phyloP scores from a whole-genome alignment of 2,113 vertebrate genomes.

The Coracopsis vasa region DNA sequence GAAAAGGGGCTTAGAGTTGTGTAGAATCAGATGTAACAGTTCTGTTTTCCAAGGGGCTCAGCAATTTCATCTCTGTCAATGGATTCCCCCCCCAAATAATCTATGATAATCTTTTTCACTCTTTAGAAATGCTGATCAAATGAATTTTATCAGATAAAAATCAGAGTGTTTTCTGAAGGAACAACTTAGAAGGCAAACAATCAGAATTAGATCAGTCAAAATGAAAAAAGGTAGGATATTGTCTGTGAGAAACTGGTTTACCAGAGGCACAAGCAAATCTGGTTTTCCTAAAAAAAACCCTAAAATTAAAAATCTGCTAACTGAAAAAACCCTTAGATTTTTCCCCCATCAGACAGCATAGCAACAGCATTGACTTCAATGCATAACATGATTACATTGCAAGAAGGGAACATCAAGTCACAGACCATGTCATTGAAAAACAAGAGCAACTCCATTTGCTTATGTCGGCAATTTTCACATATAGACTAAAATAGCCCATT shows the following conservation, averaged over 20 bases:
- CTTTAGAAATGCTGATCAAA: neutral
- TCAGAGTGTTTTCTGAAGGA: neutral
- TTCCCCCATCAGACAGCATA: neutral
- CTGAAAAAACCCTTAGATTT: neutral
- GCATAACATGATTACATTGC: neutral
- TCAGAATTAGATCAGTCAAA: neutral
- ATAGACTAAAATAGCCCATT: constrained; percentile 45
- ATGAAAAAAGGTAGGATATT: neutral
- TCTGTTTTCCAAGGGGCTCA: neutral
- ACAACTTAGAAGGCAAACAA: neutral
- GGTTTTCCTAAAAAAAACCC: neutral
- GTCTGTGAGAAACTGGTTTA: neutral
- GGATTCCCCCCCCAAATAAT: neutral
- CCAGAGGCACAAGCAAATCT: neutral
- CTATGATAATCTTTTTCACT: neutral
- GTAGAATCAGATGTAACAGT: neutral
- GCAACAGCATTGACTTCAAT: neutral
- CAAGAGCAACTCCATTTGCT: constrained; percentile 18
- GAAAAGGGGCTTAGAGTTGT: neutral
- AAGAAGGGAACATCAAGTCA: constrained; percentile 12
- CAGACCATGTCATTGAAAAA: neutral
- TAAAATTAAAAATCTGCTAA: neutral
- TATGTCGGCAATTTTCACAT: constrained; percentile 1
- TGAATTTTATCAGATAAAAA: neutral
- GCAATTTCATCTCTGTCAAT: neutral